Evolutionary conservation across 2,888 invertebrate species (phyloP).

Genomic region (Synanthedon andrenaeformis): DNA sequence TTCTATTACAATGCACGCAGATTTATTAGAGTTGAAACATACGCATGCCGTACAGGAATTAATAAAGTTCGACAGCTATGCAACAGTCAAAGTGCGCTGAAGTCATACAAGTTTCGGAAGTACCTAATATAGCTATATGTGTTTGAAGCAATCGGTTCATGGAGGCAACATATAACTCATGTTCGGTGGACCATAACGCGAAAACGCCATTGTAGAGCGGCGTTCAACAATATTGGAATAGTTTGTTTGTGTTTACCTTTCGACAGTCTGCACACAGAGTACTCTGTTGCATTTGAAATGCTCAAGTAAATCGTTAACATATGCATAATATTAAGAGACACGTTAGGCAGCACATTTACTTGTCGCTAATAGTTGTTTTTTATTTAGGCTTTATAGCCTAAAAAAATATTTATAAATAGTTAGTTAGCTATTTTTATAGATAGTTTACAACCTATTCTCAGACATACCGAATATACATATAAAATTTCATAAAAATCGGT

Average conservation of each 20-base stretch:
- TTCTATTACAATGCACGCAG: too few relatives aligned
- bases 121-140: background rate
- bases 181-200: constrained; percentile 31
- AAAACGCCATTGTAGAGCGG: constrained; percentile 27
- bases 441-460: too few relatives aligned
- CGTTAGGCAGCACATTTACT: background rate
- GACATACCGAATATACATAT: too few relatives aligned
- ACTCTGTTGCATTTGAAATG: constrained; percentile 16
- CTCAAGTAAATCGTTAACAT: background rate
- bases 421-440: too few relatives aligned
- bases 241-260: constrained; percentile 43
- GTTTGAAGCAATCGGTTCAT: background rate
- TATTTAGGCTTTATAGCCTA: too few relatives aligned
- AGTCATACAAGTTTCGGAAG: background rate
- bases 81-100: background rate
- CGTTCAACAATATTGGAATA: constrained; percentile 45
- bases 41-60: background rate
- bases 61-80: background rate
- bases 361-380: too few relatives aligned
- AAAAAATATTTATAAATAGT: too few relatives aligned
- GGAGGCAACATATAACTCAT: constrained; percentile 18
- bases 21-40: background rate
- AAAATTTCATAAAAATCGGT: too few relatives aligned
- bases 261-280: constrained; percentile 14
- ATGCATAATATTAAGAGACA: background rate